Conservation (phyloP, 2,113 vertebrate species). For the Synchiropus splendidus region DNA sequence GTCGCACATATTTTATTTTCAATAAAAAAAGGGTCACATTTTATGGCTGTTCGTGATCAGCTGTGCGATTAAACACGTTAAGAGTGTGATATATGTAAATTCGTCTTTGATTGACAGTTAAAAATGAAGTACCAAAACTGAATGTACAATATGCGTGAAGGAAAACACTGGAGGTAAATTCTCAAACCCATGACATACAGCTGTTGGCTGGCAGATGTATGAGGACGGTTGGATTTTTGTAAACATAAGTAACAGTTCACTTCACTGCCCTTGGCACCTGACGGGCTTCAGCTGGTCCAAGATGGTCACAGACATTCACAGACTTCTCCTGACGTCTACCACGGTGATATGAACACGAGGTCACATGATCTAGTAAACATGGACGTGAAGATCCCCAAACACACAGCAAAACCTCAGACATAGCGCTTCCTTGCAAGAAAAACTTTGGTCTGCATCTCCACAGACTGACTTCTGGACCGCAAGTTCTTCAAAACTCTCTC, state of each 20-base stretch:
- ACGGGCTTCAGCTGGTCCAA: too few relatives aligned
- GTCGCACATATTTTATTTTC: not conserved
- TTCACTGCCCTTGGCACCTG: too few relatives aligned
- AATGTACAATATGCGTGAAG: slow-evolving; percentile 4
- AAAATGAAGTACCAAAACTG: not conserved
- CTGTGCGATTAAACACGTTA: slow-evolving; percentile 7
- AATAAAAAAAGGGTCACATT: slow-evolving; percentile 4
- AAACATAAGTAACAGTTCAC: slow-evolving; percentile 11
- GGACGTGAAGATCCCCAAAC: slow-evolving; percentile 5
- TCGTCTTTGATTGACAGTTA: too few relatives aligned
- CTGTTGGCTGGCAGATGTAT: not conserved
- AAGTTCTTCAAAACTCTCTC: too few relatives aligned
- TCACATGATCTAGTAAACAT: slow-evolving; percentile 15
- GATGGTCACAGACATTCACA: too few relatives aligned
- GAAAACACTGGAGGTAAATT: slow-evolving; percentile 17
- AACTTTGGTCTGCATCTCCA: too few relatives aligned
- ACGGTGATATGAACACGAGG: slow-evolving; percentile 4
- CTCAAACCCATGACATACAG: not conserved
- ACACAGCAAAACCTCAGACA: too few relatives aligned
- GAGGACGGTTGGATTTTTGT: slow-evolving; percentile 18
- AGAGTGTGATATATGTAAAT: slow-evolving; percentile 8
- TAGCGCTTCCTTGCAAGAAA: too few relatives aligned
- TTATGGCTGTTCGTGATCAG: slow-evolving; percentile 11
- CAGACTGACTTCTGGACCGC: too few relatives aligned
- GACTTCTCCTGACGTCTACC: too few relatives aligned